Evolutionary conservation across 2,888 invertebrate species (phyloP).

Genomic region (Oxytorus armatus): DNA sequence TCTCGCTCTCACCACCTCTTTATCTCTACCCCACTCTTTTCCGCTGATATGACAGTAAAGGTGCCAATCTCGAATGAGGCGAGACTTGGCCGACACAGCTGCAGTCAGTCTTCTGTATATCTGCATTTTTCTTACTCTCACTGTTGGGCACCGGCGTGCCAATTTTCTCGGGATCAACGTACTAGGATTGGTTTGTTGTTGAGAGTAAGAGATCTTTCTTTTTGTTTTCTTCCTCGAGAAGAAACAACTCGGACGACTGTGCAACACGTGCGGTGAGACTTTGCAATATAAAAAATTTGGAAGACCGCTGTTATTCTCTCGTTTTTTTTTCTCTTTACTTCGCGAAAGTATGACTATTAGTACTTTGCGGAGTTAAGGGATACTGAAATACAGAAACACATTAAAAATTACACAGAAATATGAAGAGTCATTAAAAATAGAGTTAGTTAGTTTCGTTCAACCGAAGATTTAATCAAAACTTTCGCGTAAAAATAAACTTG

Average conservation of each 20-base stretch:
- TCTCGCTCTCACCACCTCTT: slow-evolving; percentile 23
- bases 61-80: slow-evolving; percentile 67
- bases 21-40: slow-evolving; percentile 27
- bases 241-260: slow-evolving; percentile 42
- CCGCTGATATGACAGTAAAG: slow-evolving; percentile 66
- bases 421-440: no score
- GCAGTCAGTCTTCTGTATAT: slow-evolving; percentile 32
- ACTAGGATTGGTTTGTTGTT: slow-evolving; percentile 64
- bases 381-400: background rate
- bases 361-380: background rate
- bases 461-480: no score
- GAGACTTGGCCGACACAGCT: slow-evolving; percentile 54
- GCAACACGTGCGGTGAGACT: slow-evolving; percentile 39
- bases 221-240: background rate
- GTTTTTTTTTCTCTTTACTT: slow-evolving; percentile 8
- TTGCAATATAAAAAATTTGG: background rate
- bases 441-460: no score
- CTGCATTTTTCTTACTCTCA: slow-evolving; percentile 1
- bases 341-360: slow-evolving; percentile 10
- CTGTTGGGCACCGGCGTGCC: slow-evolving; percentile 48
- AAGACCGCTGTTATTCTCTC: slow-evolving; percentile 19
- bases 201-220: slow-evolving; percentile 28
- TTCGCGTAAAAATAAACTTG: no score
- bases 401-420: background rate
- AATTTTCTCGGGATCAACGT: slow-evolving; percentile 66